Evolutionary conservation across 2,113 vertebrate genomes (phyloP), one percentile per base, ranked within the genome.

Genomic region (Jaculus jaculus): DNA sequence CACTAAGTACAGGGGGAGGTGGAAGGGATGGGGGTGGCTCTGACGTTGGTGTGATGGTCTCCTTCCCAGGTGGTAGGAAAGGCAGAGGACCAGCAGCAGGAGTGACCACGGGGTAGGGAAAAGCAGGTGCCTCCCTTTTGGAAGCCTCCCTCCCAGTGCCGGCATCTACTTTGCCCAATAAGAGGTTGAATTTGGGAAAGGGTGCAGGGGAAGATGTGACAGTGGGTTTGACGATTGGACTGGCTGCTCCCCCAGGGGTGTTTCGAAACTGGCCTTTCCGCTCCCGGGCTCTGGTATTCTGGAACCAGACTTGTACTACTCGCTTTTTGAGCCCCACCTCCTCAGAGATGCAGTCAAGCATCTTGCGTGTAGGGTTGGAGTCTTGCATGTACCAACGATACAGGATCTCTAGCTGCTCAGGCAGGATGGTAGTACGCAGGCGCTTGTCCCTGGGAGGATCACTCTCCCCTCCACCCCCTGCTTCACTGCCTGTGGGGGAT

Each of bases 281-380:
- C 80, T 99, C 99, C 28, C 99, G 98, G 17, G 99, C 99, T 84
- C 99, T 98, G 97, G 99, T 99, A 90, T 99, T 99, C 97, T 99
- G 99, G 97, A 99, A 99, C 99, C 99, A 99, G 94, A 99, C 99
- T 97, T 99, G 99, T 23, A 99, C 99, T 32, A 99, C 99, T 91
- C 99, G 99, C 96, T 99, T 99, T 82, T 99, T 99, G 92, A 99
- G 98, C 63, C 99, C 98, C 84, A 99, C 99, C 97, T 99, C 99
- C 94, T 99, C 98, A 0, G 99, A 99, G 96, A 99, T 99, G 91
- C 98, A 99, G 92, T 99, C 99, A 32, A 99, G 99, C 96, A 99
- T 99, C 78, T 99, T 98, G 89, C 99, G 99, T 0, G 98, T 99
- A 1, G 99, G 99, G 94, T 99, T 99, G 28, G 99, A 99, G 89